Evolutionary conservation across 2,888 invertebrate species (phyloP).

Genomic region (Tortricodes alternella): DNA sequence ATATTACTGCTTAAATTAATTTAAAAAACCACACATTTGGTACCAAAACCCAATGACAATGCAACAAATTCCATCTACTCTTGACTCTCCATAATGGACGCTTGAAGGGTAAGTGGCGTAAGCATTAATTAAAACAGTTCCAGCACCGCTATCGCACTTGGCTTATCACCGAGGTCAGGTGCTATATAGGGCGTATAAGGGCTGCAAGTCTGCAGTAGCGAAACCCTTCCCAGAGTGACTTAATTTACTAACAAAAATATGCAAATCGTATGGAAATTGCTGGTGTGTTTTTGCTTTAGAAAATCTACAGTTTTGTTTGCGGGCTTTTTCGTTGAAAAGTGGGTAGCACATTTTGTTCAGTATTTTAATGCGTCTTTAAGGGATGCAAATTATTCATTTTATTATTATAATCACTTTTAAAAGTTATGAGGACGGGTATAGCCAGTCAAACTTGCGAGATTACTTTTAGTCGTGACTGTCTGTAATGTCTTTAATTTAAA

Average conservation of each 20-base stretch:
- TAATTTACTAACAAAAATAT: constrained; percentile 32
- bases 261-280: constrained; percentile 29
- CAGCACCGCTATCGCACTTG: constrained; percentile 12
- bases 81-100: constrained; percentile 1
- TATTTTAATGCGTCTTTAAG: background rate
- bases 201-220: constrained; percentile 22
- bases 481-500: too few species aligned
- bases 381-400: too few species aligned
- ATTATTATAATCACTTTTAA: too few species aligned
- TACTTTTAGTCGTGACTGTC: too few species aligned
- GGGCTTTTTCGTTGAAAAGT: constrained; percentile 12
- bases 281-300: constrained; percentile 29
- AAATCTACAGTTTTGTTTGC: constrained; percentile 29
- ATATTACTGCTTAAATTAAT: background rate
- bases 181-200: constrained; percentile 23
- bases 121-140: constrained; percentile 27
- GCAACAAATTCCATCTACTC: background rate
- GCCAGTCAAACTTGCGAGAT: too few species aligned
- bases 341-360: background rate
- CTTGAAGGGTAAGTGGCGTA: constrained; percentile 22
- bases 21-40: background rate
- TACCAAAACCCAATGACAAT: background rate
- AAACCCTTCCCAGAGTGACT: constrained; percentile 27
- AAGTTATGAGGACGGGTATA: too few species aligned
- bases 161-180: constrained; percentile 22